Conservation (phyloP, 2,797 vertebrate species). For the Chaenodraco wilsoni region DNA sequence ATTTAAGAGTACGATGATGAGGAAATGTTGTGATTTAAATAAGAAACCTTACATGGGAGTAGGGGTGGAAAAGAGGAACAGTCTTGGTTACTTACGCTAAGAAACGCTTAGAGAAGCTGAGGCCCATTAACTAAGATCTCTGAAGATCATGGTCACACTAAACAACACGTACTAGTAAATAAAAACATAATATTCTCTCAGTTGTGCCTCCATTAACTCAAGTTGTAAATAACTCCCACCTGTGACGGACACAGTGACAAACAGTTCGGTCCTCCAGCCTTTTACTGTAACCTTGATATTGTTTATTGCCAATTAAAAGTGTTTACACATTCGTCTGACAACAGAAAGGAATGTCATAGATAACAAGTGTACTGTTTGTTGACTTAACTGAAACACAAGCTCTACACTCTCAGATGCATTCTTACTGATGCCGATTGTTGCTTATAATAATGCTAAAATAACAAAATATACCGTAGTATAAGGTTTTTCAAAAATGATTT, state of each 20-base stretch:
- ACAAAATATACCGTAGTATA: too few species aligned
- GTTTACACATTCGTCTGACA: background rate
- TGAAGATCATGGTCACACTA: background rate
- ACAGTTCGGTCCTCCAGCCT: background rate
- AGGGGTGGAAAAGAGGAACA: background rate
- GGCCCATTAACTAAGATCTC: background rate
- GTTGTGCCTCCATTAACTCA: background rate
- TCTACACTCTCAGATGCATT: background rate
- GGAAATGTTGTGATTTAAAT: slow-evolving; percentile 50
- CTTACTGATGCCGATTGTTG: background rate
- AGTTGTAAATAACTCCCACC: background rate
- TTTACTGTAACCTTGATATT: background rate
- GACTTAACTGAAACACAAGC: background rate
- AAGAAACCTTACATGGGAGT: slow-evolving; percentile 9
- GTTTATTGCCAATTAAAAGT: background rate
- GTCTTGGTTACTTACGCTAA: background rate
- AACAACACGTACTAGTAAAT: background rate
- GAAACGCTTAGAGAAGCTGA: slow-evolving; percentile 10
- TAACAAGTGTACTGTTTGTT: background rate
- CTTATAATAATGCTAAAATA: background rate
- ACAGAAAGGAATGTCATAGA: background rate
- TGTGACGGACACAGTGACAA: background rate
- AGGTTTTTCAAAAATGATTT: too few species aligned
- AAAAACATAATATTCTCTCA: background rate
- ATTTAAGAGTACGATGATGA: slow-evolving; percentile 59